Conservation (phyloP, 2,113 vertebrate species). For the Lycocorax pyrrhopterus region DNA sequence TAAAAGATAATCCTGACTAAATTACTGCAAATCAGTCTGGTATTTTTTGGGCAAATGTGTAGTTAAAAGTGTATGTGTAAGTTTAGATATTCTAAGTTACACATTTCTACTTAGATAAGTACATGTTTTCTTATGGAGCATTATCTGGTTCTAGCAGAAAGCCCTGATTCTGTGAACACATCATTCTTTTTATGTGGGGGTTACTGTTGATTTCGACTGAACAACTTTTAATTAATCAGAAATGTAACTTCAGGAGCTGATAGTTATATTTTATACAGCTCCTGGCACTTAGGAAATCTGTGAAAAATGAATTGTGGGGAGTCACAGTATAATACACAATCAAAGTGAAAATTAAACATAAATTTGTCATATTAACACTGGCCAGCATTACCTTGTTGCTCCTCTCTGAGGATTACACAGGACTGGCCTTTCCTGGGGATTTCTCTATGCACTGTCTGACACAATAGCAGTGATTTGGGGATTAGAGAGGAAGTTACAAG, state of each 20-base stretch:
- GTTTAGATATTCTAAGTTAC: not conserved
- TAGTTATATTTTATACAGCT: not conserved
- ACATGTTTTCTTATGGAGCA: not conserved
- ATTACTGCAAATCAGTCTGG: not conserved
- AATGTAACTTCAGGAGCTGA: not conserved
- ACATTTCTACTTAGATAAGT: not conserved
- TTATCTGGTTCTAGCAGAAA: not conserved
- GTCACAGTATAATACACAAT: conserved; percentile 42
- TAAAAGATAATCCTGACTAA: not conserved
- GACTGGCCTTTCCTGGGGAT: not conserved
- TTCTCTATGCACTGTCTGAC: not conserved
- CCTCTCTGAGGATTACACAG: not conserved
- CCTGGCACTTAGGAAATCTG: not conserved
- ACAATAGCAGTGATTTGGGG: conserved; percentile 27
- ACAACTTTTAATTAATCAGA: not conserved
- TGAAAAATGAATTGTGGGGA: not conserved
- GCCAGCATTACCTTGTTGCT: conserved; percentile 3
- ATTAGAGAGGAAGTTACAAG: conserved; percentile 39
- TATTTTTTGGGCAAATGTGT: not conserved
- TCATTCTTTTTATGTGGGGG: not conserved
- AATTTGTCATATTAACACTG: conserved; percentile 18
- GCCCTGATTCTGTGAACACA: not conserved
- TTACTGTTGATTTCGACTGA: not conserved
- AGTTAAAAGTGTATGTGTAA: not conserved
- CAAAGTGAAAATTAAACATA: conserved; percentile 45